These are phyloP conservation scores for Phymorhynchus buccinoides DNA, from an alignment of 1,140 invertebrate species.

Conservation along the genomic window DNA sequence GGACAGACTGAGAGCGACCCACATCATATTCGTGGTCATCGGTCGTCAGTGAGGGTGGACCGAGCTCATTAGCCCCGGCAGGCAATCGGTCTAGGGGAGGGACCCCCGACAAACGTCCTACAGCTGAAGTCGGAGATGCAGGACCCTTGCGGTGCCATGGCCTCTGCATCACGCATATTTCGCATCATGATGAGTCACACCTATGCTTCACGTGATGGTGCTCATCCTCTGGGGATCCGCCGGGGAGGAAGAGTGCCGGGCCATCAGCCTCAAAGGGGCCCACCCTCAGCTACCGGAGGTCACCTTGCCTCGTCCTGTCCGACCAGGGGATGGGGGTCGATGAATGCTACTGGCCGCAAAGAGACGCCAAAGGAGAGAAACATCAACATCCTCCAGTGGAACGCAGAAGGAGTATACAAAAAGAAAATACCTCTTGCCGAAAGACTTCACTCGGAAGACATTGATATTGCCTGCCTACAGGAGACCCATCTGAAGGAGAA, in stretches of 20 bases:
- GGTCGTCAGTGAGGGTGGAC: no score
- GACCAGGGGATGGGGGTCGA: constrained; percentile 2
- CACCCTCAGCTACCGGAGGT: constrained; percentile 14
- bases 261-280: neutral
- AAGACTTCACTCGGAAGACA: constrained; percentile 7
- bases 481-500: constrained; percentile 37
- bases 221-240: constrained; percentile 11
- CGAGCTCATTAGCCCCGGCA: neutral
- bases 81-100: neutral
- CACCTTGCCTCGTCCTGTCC: neutral
- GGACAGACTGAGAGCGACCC: no score
- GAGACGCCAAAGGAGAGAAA: neutral
- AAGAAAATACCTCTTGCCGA: constrained; percentile 10
- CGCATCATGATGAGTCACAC: neutral
- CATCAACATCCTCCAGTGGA: constrained; percentile 31
- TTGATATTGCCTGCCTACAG: constrained; percentile 33
- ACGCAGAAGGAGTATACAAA: constrained; percentile 24
- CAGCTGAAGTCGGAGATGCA: neutral
- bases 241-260: no score
- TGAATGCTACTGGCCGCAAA: neutral
- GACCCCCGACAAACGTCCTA: neutral
- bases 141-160: neutral
- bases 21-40: no score
- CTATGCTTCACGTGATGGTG: neutral
- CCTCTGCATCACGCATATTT: neutral